Evolutionary conservation across 2,797 vertebrate species (phyloP).

Genomic region (Gymnopithys bicolor): DNA sequence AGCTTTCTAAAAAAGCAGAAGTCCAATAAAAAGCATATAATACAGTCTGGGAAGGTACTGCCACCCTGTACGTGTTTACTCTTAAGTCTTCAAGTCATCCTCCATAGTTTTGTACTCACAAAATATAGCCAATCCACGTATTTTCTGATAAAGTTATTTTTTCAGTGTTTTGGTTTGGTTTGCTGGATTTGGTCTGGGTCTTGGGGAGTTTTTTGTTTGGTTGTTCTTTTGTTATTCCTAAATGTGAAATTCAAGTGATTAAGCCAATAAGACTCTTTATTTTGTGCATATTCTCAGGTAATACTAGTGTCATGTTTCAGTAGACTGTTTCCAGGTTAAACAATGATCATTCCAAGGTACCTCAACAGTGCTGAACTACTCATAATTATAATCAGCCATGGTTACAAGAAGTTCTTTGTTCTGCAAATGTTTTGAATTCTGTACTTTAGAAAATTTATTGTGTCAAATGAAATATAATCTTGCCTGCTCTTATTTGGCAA

Average conservation of each 20-base stretch:
- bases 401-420: conserved; percentile 73
- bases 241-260: conserved; percentile 38
- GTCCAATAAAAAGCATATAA: background rate
- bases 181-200: background rate
- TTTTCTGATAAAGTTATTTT: background rate
- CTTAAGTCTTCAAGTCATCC: background rate
- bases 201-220: too few species aligned
- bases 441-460: conserved; percentile 67
- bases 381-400: conserved; percentile 66
- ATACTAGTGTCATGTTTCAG: conserved; percentile 20
- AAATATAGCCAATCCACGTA: background rate
- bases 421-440: conserved; percentile 54
- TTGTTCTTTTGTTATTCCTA: background rate
- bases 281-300: conserved; percentile 30
- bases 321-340: conserved; percentile 73
- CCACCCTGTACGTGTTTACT: background rate
- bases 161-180: background rate
- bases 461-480: conserved; percentile 71
- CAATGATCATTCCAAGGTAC: conserved; percentile 68
- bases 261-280: conserved; percentile 2
- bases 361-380: conserved; percentile 29
- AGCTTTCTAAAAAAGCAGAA: background rate
- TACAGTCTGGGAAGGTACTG: background rate
- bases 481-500: conserved; percentile 65
- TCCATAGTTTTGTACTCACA: background rate